A percentile compares a stretch with the other conserved stretches of the same genome.
phyloP scores from a whole-genome alignment of 2,888 invertebrate species.

The Pristionchus exspectatus region DNA sequence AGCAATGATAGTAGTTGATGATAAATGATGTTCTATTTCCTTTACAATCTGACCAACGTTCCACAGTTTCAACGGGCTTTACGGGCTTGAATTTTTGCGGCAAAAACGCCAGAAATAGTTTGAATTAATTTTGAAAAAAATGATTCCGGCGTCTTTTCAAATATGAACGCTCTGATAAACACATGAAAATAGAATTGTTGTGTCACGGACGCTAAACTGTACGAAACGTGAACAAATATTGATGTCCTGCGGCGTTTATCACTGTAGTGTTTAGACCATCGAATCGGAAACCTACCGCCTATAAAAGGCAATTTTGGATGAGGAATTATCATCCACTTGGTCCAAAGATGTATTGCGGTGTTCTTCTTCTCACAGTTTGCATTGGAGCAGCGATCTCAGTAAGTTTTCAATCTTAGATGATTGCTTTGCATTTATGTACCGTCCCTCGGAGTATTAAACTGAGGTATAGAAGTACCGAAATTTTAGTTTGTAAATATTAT shows the following conservation, averaged over 20 bases:
- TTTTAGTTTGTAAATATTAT: no score
- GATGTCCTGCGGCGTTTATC: not conserved
- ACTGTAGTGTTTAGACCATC: not conserved
- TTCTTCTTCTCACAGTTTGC: not conserved
- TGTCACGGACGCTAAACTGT: not conserved
- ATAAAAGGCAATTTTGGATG: not conserved
- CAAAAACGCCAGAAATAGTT: not conserved
- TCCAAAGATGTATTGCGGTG: not conserved
- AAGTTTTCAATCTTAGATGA: not conserved
- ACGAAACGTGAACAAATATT: conserved; percentile 13
- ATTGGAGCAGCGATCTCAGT: not conserved
- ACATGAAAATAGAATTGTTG: not conserved
- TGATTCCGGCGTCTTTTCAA: not conserved
- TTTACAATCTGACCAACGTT: not conserved
- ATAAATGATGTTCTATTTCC: not conserved
- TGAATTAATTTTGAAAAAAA: not conserved
- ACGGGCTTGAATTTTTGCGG: no score
- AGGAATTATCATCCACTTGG: not conserved
- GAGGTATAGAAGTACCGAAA: no score
- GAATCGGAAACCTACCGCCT: not conserved
- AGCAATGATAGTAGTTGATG: conserved; percentile 13
- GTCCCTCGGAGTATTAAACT: no score
- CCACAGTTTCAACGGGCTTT: no score
- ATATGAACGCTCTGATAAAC: not conserved
- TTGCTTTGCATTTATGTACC: no score